Conservation (phyloP, 2,113 vertebrate genomes). For the Salvelinus fontinalis region DNA sequence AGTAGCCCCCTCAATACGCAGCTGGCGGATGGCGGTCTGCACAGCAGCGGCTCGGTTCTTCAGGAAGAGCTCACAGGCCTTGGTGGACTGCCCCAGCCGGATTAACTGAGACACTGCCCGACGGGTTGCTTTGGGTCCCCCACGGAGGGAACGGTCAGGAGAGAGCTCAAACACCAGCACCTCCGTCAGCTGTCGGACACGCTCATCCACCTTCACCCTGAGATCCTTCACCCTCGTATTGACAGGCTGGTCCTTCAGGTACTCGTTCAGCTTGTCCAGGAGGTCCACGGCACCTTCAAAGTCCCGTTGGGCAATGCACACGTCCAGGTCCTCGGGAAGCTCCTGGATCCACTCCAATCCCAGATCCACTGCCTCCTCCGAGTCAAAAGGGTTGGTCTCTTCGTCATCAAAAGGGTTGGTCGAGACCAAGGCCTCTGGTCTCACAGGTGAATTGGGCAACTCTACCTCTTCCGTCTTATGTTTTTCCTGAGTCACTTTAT, state of each 20-base stretch:
- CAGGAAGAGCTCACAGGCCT: constrained; percentile 91
- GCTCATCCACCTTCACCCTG: constrained; percentile 83
- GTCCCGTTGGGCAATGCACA: constrained; percentile 96
- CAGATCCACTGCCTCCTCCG: constrained; percentile 83
- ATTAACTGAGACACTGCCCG: constrained; percentile 94
- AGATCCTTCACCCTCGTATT: constrained; percentile 86
- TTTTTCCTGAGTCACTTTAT: constrained; percentile 81
- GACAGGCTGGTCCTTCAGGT: constrained; percentile 83
- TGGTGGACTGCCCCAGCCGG: constrained; percentile 76
- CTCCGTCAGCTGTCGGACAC: constrained; percentile 90
- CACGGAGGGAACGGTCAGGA: constrained; percentile 88
- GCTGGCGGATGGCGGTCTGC: constrained; percentile 93
- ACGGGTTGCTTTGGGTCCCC: constrained; percentile 90
- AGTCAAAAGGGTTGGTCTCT: constrained; percentile 61
- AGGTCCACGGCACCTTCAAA: constrained; percentile 97
- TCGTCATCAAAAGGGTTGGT: constrained; percentile 80
- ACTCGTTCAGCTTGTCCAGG: constrained; percentile 89
- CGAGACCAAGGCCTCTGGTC: constrained; percentile 66
- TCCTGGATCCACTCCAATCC: constrained; percentile 95
- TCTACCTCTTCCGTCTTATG: constrained; percentile 87
- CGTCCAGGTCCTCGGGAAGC: constrained; percentile 93
- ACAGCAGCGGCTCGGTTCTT: constrained; percentile 91
- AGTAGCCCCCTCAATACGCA: constrained; percentile 95
- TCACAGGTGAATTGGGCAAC: constrained; percentile 61
- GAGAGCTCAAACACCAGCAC: constrained; percentile 96